These are phyloP conservation scores for Otis tarda DNA, from an alignment of 2,113 vertebrate species.

Conservation along the genomic window DNA sequence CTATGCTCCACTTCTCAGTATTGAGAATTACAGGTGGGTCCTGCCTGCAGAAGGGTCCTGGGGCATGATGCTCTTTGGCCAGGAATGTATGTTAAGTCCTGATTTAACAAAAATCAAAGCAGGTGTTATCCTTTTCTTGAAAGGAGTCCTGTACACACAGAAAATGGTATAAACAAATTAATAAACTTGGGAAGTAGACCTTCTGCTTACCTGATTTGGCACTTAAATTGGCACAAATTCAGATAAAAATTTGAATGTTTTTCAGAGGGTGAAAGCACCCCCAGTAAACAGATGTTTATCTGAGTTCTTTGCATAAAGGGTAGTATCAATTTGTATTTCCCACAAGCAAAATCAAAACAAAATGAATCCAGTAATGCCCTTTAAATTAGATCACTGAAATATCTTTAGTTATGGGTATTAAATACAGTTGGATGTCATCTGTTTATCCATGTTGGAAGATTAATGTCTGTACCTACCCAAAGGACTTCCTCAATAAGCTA, in stretches of 20 bases:
- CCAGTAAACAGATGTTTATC: neutral
- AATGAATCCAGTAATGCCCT: neutral
- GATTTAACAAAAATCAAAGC: neutral
- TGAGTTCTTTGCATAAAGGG: neutral
- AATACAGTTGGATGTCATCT: neutral
- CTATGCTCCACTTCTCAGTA: neutral
- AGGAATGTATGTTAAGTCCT: neutral
- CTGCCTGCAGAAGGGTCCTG: neutral
- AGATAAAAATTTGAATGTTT: neutral
- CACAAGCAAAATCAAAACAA: neutral
- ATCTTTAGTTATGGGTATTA: neutral
- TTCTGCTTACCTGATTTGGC: neutral
- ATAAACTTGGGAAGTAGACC: neutral
- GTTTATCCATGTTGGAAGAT: neutral
- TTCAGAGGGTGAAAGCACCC: neutral
- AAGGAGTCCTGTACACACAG: neutral
- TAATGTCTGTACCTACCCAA: neutral
- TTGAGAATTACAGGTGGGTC: accelerated
- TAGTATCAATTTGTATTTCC: neutral
- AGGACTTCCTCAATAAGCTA: neutral
- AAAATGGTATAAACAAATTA: neutral
- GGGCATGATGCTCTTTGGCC: neutral
- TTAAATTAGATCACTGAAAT: neutral
- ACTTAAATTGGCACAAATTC: neutral
- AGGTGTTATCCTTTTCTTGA: neutral